Conservation (phyloP, 2,113 vertebrate species). For the Siniperca chuatsi region DNA sequence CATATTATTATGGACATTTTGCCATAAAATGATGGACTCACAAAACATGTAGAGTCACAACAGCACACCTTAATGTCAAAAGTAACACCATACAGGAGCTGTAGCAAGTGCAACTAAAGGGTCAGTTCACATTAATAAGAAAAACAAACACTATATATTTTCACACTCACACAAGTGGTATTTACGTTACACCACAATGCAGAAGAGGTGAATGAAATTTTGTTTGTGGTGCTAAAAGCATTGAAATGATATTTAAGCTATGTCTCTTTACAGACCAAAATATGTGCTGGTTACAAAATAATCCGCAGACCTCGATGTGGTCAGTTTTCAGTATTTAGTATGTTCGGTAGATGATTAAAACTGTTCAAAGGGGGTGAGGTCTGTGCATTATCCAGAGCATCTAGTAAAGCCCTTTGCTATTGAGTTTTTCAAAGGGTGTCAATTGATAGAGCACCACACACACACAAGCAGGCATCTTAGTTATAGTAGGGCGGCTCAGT, state of each 20-base stretch:
- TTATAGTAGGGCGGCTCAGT: background rate
- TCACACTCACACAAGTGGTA: background rate
- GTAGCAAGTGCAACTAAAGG: background rate
- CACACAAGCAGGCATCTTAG: background rate
- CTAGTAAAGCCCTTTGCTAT: background rate
- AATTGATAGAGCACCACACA: background rate
- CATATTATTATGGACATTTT: slow-evolving; percentile 11
- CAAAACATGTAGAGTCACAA: background rate
- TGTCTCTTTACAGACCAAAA: background rate
- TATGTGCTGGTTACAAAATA: background rate
- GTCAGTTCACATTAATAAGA: slow-evolving; percentile 23
- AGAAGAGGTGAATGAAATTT: background rate
- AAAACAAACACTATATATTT: background rate
- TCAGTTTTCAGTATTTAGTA: slow-evolving; percentile 4
- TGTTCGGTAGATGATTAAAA: background rate
- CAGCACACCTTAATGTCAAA: slow-evolving; percentile 1
- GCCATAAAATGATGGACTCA: background rate
- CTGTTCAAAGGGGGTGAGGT: background rate
- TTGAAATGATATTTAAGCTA: background rate
- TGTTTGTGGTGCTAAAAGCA: slow-evolving; percentile 9
- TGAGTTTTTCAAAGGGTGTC: background rate
- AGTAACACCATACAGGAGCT: background rate
- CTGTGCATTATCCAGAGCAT: background rate
- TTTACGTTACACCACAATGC: background rate
- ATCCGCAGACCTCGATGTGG: background rate